phyloP scores from a whole-genome alignment of 2,888 invertebrate genomes.

The Hofmannophila pseudospretella region DNA sequence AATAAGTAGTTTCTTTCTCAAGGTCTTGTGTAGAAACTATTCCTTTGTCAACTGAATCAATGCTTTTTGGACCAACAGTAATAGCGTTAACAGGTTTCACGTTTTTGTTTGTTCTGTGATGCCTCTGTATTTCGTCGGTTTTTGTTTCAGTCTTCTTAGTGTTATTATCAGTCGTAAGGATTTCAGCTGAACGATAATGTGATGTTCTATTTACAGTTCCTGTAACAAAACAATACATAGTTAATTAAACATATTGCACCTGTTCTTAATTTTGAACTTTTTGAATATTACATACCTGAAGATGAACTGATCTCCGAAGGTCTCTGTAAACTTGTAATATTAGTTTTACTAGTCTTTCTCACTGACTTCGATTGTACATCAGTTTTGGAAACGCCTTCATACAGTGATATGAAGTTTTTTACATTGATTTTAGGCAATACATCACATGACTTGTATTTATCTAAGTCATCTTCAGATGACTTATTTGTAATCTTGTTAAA shows the following conservation, averaged over 20 bases:
- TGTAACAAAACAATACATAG: constrained; percentile 21
- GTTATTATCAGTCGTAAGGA: neutral
- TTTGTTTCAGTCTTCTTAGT: constrained; percentile 9
- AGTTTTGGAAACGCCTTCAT: constrained; percentile 58
- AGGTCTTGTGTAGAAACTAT: constrained; percentile 22
- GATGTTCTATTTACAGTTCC: constrained; percentile 32
- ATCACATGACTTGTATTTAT: constrained; percentile 64
- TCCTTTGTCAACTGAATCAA: constrained; percentile 36
- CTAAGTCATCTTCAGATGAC: constrained; percentile 39
- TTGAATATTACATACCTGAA: constrained; percentile 55
- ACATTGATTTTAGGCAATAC: constrained; percentile 66
- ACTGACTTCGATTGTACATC: constrained; percentile 29
- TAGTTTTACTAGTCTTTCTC: constrained; percentile 31
- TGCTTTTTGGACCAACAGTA: constrained; percentile 36
- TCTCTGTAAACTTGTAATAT: constrained; percentile 32
- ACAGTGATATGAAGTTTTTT: constrained; percentile 61
- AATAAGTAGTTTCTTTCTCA: constrained; percentile 45
- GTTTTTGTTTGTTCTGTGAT: constrained; percentile 27
- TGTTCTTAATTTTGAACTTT: no score
- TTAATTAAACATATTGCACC: neutral
- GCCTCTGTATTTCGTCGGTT: constrained; percentile 10
- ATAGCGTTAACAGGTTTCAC: no score
- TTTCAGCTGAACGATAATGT: constrained; percentile 7
- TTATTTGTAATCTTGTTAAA: constrained; percentile 51
- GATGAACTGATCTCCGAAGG: constrained; percentile 39